Conservation (phyloP, 2,888 invertebrate genomes). For the Parelbella ahira region DNA sequence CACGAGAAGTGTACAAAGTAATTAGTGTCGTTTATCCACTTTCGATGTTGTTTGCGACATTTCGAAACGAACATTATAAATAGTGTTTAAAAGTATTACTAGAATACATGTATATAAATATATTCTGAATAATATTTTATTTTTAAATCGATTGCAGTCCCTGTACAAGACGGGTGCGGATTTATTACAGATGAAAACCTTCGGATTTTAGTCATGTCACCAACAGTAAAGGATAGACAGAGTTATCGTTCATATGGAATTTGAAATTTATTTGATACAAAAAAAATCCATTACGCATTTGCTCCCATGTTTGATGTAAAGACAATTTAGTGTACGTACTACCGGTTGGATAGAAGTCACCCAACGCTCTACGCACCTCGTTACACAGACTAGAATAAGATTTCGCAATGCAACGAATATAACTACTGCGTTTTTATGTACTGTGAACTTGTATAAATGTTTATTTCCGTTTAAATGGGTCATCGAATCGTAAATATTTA, state of each 20-base stretch:
- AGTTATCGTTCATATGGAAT: slow-evolving; percentile 8
- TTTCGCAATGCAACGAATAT: slow-evolving; percentile 18
- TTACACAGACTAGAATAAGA: slow-evolving; percentile 4
- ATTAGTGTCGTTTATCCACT: slow-evolving; percentile 59
- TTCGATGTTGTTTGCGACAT: slow-evolving; percentile 52
- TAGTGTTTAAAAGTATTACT: slow-evolving; percentile 80
- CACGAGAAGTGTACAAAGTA: slow-evolving; percentile 73
- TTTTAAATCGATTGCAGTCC: slow-evolving; percentile 43
- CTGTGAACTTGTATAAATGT: no score
- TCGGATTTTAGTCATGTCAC: slow-evolving; percentile 14
- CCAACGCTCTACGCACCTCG: no score
- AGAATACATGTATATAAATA: slow-evolving; percentile 75
- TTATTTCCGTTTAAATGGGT: not conserved
- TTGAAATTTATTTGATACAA: slow-evolving; percentile 1
- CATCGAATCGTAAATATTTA: not conserved
- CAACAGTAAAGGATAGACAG: slow-evolving; percentile 6
- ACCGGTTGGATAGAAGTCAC: slow-evolving; percentile 16
- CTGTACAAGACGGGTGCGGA: slow-evolving; percentile 26
- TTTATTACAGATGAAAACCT: slow-evolving; percentile 3
- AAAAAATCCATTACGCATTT: slow-evolving; percentile 7
- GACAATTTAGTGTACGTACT: no score
- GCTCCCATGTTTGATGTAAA: no score
- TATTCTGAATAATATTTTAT: slow-evolving; percentile 60
- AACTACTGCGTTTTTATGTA: no score
- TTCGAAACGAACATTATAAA: slow-evolving; percentile 65